Evolutionary conservation across 2,888 invertebrate genomes (phyloP).

Genomic region (Sicus ferrugineus): DNA sequence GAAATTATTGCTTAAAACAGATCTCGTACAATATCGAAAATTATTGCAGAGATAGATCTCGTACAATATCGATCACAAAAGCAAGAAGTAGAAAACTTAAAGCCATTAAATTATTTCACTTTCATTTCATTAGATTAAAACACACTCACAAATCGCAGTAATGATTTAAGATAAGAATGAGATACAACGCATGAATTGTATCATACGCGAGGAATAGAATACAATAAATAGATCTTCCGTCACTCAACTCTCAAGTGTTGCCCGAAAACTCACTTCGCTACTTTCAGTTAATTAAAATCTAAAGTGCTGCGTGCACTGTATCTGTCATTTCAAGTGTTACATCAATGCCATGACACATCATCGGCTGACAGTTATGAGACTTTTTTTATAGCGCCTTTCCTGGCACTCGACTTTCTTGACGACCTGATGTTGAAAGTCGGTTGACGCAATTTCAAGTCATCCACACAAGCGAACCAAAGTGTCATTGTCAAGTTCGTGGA

Average conservation of each 20-base stretch:
- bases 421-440: neutral
- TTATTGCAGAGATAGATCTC: no score
- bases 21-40: no score
- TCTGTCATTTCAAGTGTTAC: constrained; percentile 17
- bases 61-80: no score
- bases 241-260: neutral
- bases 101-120: no score
- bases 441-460: constrained; percentile 7
- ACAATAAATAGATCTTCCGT: neutral
- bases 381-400: no score
- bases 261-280: neutral
- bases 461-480: constrained; percentile 17
- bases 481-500: constrained; percentile 17
- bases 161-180: no score
- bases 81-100: no score
- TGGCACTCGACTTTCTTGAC: neutral
- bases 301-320: neutral
- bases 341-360: neutral
- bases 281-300: constrained; percentile 25
- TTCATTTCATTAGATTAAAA: no score
- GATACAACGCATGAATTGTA: no score
- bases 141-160: no score
- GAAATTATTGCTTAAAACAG: no score
- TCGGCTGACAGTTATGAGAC: neutral
- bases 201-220: no score